Base-by-base conservation (phyloP, 2,113 vertebrate species). In the Prionailurus viverrinus region DNA sequence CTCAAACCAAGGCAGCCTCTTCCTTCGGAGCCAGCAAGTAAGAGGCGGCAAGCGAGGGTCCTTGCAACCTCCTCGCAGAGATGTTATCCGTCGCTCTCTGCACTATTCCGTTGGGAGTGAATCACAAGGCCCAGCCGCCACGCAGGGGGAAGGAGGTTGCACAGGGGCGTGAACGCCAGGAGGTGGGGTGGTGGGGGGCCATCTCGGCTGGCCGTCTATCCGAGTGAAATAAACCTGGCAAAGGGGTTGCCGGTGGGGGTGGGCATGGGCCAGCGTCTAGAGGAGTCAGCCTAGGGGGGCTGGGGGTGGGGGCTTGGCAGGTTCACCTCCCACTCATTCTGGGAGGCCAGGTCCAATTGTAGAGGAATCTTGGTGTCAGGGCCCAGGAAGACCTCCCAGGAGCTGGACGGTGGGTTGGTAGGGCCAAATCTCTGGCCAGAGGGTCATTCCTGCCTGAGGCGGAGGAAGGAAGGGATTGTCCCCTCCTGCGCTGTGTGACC, bases 61-160 rank as follows among this genome's bases (percentile, higher is more conserved):
- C 36, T 39, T 39, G 61, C 65, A 7, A n/a, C n/a, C 53, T 68
- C 10, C 13, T 13, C 14, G 3, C 58, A 39, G 76, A 25, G 45
- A 69, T 29, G 80, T 14, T 21, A 11, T 19, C 45, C 0, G 0
- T 51, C 31, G 0, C 73, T 69, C 63, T 25, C 25, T 33, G 66
- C 39, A 51, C 7, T 12, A 36, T 51, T 81, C 83, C 81, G 19
- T 76, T 23, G n/a, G 68, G 45, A 83, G 55, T 76, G 58, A 31
- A 11, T 31, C 33, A 3, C 61, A 9, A 3, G 33, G 79, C 61
- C 51, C 27, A 45, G 71, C 69, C 3, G 4, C 2, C 51, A 19
- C 48, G 68, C 2, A 11, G 33, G 4, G 73, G 68, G n/a, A 66
- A 31, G 48, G 31, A 18, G 73, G 29, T 31, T 12, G 11, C 33